Evolutionary conservation across 2,888 invertebrate species (phyloP).

Genomic region (Cephus nigrinus): DNA sequence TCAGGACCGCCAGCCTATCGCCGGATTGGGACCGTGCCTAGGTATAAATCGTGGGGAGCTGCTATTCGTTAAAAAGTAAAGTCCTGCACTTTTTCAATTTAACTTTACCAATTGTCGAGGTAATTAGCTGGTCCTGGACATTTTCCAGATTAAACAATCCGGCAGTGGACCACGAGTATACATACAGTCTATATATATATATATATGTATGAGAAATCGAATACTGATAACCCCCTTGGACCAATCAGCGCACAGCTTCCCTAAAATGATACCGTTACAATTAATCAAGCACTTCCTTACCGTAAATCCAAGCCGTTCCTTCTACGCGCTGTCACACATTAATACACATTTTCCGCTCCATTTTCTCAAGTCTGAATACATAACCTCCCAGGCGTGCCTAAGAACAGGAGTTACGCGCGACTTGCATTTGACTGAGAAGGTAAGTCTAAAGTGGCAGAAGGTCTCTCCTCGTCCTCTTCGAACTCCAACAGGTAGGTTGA

Average conservation of each 20-base stretch:
- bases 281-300: not conserved
- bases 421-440: not conserved
- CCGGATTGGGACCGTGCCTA: not conserved
- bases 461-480: constrained; percentile 18
- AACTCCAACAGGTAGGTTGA: constrained; percentile 54
- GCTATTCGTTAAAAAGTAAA: not conserved
- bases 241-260: not conserved
- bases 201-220: not conserved
- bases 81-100: constrained; percentile 39
- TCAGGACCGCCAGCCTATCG: constrained; percentile 5
- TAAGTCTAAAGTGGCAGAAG: not conserved
- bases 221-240: not conserved
- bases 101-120: constrained; percentile 45
- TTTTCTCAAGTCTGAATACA: not conserved
- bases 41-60: not conserved
- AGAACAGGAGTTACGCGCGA: not conserved
- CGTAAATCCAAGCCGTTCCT: not conserved
- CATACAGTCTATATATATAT: not conserved
- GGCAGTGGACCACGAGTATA: not conserved
- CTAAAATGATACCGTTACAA: not conserved
- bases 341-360: not conserved
- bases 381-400: not conserved
- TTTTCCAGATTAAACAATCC: constrained; percentile 42
- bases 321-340: not conserved
- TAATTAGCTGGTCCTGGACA: constrained; percentile 46